Evolutionary conservation across 2,113 vertebrate species (phyloP).

Genomic region (Leptodactylus fuscus): DNA sequence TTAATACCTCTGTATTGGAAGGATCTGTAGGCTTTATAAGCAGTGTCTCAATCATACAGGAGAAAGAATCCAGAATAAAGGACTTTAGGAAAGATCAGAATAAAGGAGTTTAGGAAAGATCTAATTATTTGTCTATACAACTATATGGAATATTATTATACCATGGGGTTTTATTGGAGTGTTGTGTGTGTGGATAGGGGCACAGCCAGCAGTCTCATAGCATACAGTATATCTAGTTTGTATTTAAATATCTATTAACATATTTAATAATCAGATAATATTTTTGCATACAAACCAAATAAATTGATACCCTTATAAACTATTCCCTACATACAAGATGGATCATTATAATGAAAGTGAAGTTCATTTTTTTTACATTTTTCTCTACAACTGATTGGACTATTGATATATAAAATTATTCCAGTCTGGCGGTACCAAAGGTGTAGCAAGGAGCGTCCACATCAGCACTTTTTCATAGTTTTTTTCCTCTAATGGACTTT

Average conservation of each 20-base stretch:
- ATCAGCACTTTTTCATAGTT: too few relatives aligned
- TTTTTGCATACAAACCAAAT: not conserved
- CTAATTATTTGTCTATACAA: not conserved
- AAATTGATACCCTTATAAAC: not conserved
- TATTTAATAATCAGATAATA: too few relatives aligned
- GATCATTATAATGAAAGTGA: not conserved
- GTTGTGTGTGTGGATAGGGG: too few relatives aligned
- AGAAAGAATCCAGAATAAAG: constrained; percentile 1
- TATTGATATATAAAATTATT: not conserved
- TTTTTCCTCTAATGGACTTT: not conserved
- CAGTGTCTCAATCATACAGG: constrained; percentile 30
- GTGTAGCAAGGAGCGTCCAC: not conserved
- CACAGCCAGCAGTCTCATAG: not conserved
- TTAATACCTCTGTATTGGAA: constrained; percentile 55
- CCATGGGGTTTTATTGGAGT: constrained; percentile 1
- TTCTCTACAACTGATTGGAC: not conserved
- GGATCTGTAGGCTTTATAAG: constrained; percentile 39
- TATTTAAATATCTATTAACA: too few relatives aligned
- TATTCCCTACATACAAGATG: not conserved
- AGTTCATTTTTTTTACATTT: not conserved
- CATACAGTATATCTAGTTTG: not conserved
- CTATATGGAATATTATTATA: not conserved
- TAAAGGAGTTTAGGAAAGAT: not conserved
- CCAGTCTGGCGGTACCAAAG: not conserved
- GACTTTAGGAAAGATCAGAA: too few relatives aligned